Conservation (phyloP, 2,888 invertebrate genomes). For the Nezara viridula region DNA sequence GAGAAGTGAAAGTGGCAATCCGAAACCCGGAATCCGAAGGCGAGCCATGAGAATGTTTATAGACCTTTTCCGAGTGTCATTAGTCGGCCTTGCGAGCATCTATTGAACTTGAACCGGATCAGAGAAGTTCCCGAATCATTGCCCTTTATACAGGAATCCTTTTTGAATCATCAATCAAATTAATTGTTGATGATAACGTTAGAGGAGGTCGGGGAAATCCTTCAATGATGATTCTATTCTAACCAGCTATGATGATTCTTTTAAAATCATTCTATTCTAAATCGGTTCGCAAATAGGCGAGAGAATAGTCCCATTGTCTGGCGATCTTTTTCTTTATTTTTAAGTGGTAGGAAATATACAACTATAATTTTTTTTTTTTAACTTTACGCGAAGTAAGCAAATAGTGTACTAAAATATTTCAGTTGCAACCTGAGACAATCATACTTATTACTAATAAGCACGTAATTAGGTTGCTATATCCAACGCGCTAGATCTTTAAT, state of each 20-base stretch:
- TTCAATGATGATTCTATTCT: no score
- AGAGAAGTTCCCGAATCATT: slow-evolving; percentile 14
- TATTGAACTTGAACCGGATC: slow-evolving; percentile 16
- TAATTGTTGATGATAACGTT: slow-evolving; percentile 4
- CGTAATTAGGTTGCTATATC: no score
- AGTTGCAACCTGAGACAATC: no score
- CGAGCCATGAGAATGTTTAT: not conserved
- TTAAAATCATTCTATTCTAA: not conserved
- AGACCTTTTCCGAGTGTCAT: not conserved
- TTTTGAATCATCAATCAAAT: not conserved
- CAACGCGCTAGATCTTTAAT: no score
- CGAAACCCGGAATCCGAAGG: not conserved
- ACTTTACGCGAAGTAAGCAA: no score
- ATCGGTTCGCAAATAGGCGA: not conserved
- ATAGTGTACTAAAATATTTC: no score
- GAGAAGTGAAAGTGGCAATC: not conserved
- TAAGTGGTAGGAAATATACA: no score
- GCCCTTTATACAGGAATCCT: not conserved
- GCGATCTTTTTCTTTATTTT: no score
- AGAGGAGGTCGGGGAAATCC: not conserved
- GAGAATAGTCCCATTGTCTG: not conserved
- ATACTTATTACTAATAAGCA: no score
- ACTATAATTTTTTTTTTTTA: no score
- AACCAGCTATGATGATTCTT: not conserved
- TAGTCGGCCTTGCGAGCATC: not conserved